Conservation (phyloP, 2,888 invertebrate species). For the Drosophila macrothrix region DNA sequence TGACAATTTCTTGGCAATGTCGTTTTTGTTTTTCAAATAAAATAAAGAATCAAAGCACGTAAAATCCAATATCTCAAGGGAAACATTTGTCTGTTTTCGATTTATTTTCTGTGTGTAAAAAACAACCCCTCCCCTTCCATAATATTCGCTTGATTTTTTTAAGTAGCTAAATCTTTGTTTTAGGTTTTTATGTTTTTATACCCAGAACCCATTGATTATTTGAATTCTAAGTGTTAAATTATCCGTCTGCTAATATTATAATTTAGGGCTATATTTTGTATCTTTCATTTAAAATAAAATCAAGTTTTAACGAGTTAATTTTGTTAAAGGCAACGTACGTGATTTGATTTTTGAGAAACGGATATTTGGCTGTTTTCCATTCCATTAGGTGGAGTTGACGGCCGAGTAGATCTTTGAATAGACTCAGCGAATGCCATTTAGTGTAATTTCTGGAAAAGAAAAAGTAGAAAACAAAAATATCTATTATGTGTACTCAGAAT, state of each 20-base stretch:
- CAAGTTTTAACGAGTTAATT: background rate
- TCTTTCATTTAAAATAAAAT: background rate
- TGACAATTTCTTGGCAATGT: conserved; percentile 1
- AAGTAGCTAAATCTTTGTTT: background rate
- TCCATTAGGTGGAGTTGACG: conserved; percentile 40
- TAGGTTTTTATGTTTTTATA: background rate
- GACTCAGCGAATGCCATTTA: conserved; percentile 46
- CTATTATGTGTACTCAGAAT: background rate
- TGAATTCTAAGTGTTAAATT: background rate
- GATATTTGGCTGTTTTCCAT: conserved; percentile 53
- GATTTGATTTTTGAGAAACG: conserved; percentile 63
- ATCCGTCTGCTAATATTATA: background rate
- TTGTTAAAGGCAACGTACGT: conserved; percentile 46
- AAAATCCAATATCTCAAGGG: conserved; percentile 45
- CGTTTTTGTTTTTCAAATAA: background rate
- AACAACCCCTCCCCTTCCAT: conserved; percentile 25
- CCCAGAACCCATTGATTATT: background rate
- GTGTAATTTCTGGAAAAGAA: conserved; percentile 25
- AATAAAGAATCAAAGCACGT: conserved; percentile 55
- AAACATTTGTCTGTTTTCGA: conserved; percentile 55
- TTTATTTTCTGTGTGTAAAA: conserved; percentile 12
- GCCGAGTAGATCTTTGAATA: conserved; percentile 27
- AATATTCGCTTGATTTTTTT: conserved; percentile 4
- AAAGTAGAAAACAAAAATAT: background rate
- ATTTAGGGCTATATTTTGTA: background rate